Conservation (phyloP, 2,797 vertebrate species). For the Coilia nasus region DNA sequence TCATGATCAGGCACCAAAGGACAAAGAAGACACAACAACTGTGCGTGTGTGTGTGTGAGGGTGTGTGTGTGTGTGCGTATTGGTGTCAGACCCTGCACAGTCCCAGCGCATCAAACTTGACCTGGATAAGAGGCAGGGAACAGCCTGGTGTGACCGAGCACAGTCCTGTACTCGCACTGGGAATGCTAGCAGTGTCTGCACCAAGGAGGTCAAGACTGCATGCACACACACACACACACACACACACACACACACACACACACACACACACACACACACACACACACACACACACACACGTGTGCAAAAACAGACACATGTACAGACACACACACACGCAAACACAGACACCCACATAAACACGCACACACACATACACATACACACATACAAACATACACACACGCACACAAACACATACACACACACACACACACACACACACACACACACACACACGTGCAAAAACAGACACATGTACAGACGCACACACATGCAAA, state of each 20-base stretch:
- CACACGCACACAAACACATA: background rate
- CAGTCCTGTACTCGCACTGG: slow-evolving; percentile 42
- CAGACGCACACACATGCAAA: background rate
- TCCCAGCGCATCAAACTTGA: slow-evolving; percentile 61
- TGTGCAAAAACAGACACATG: too few species aligned
- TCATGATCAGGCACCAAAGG: background rate
- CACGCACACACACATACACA: background rate
- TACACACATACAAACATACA: background rate
- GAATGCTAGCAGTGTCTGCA: slow-evolving; percentile 58
- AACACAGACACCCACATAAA: background rate
- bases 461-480: background rate
- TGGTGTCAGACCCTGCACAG: slow-evolving; percentile 50
- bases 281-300: too few species aligned
- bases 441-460: too few species aligned
- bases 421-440: too few species aligned
- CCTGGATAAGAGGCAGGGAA: slow-evolving; percentile 64
- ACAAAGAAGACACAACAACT: background rate
- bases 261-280: too few species aligned
- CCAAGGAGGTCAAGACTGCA: slow-evolving; percentile 58
- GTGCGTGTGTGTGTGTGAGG: background rate
- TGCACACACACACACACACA: background rate
- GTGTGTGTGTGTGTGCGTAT: slow-evolving; percentile 11
- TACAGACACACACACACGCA: background rate
- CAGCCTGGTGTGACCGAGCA: slow-evolving; percentile 46
- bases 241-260: too few species aligned